Conservation (phyloP, 2,797 vertebrate genomes). For the Poecilia velifera region DNA sequence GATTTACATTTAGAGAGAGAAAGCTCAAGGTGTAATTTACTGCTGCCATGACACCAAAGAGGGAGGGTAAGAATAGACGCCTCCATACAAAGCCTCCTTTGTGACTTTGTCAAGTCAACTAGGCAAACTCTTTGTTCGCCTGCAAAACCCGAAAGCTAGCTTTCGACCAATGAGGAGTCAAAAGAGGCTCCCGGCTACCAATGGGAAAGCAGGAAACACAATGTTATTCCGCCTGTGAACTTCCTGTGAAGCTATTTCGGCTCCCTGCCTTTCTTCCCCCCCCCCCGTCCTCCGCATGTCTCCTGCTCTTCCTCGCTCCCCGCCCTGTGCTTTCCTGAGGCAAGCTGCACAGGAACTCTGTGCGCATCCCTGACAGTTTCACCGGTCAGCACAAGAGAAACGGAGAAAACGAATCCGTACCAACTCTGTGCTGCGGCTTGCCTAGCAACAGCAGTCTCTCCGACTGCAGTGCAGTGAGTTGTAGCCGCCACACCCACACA, state of each 20-base stretch:
- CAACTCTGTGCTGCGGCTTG: slow-evolving; percentile 51
- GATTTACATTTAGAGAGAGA: slow-evolving; percentile 36
- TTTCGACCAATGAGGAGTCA: slow-evolving; percentile 60
- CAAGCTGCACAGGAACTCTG: slow-evolving; percentile 45
- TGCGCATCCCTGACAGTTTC: slow-evolving; percentile 48
- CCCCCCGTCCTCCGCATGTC: slow-evolving; percentile 22
- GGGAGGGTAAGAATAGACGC: slow-evolving; percentile 19
- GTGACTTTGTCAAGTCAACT: slow-evolving; percentile 55
- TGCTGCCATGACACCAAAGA: slow-evolving; percentile 29
- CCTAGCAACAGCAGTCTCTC: slow-evolving; percentile 76
- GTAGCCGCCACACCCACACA: slow-evolving; percentile 76
- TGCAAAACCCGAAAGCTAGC: slow-evolving; percentile 51
- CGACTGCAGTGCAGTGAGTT: slow-evolving; percentile 78
- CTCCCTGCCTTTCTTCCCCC: slow-evolving; percentile 50
- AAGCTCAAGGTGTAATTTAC: slow-evolving; percentile 60
- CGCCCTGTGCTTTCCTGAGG: slow-evolving; percentile 24
- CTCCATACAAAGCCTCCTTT: slow-evolving; percentile 62
- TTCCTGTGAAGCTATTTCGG: slow-evolving; percentile 66
- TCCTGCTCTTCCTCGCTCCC: slow-evolving; percentile 55
- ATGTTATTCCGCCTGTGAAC: slow-evolving; percentile 66
- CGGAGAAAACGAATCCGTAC: slow-evolving; percentile 57
- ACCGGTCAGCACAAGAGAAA: slow-evolving; percentile 35
- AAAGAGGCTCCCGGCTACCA: slow-evolving; percentile 58
- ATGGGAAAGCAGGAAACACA: slow-evolving; percentile 61
- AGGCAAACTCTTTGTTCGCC: slow-evolving; percentile 65